Evolutionary conservation across 2,797 vertebrate species (phyloP).

Genomic region (Acanthurus lineatus): DNA sequence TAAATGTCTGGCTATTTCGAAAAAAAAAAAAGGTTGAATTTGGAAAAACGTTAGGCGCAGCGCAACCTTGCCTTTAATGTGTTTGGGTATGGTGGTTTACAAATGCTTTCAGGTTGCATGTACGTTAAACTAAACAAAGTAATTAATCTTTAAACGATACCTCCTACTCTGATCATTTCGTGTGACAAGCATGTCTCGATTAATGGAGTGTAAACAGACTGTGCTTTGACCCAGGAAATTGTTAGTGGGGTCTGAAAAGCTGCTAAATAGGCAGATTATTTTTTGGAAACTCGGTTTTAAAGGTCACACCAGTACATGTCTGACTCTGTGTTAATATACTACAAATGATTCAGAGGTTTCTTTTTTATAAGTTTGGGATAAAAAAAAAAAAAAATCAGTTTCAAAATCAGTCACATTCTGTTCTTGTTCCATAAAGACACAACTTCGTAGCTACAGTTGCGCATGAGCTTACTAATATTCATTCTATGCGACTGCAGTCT

Average conservation of each 20-base stretch:
- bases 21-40: slow-evolving; percentile 71
- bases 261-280: slow-evolving; percentile 49
- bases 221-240: slow-evolving; percentile 73
- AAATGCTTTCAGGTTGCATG: slow-evolving; percentile 75
- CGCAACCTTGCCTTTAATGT: slow-evolving; percentile 76
- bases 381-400: slow-evolving; percentile 1
- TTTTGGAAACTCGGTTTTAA: slow-evolving; percentile 5
- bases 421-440: slow-evolving; percentile 19
- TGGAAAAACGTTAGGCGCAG: slow-evolving; percentile 73
- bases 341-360: neutral
- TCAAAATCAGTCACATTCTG: slow-evolving; percentile 1
- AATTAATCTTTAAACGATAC: slow-evolving; percentile 76
- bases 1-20: slow-evolving; percentile 85
- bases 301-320: slow-evolving; percentile 32
- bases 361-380: neutral
- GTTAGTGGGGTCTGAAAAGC: slow-evolving; percentile 63
- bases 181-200: slow-evolving; percentile 58
- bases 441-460: slow-evolving; percentile 39
- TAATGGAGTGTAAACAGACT: slow-evolving; percentile 55
- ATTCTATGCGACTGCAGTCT: slow-evolving; percentile 70
- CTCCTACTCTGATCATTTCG: slow-evolving; percentile 49
- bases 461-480: slow-evolving; percentile 64
- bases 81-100: slow-evolving; percentile 71
- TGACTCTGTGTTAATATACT: neutral
- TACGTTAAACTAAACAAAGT: slow-evolving; percentile 79